A percentile compares a stretch with the other conserved stretches of the same genome.
phyloP scores from a whole-genome alignment of 2,888 invertebrate genomes.

The Julus scanicus region DNA sequence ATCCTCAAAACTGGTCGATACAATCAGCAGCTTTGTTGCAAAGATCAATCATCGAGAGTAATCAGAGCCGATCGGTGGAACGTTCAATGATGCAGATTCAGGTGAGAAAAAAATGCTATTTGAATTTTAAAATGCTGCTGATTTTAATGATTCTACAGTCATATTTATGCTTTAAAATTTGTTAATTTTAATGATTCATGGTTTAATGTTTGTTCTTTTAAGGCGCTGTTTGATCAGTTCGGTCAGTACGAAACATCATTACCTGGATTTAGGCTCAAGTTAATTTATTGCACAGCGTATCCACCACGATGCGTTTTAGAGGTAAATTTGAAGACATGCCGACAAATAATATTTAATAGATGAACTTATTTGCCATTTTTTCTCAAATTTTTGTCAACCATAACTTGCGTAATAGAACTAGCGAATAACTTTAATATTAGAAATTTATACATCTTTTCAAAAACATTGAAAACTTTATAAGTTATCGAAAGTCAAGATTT shows the following conservation, averaged over 20 bases:
- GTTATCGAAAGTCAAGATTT: too few species aligned
- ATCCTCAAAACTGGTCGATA: constrained; percentile 80
- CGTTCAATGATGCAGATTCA: constrained; percentile 88
- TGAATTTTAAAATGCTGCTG: neutral
- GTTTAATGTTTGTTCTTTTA: constrained; percentile 57
- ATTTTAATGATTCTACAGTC: neutral
- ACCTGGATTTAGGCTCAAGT: constrained; percentile 67
- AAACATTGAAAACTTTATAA: too few species aligned
- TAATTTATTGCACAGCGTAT: constrained; percentile 78
- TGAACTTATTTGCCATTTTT: too few species aligned
- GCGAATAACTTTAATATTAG: too few species aligned
- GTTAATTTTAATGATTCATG: neutral
- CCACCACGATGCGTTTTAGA: constrained; percentile 82
- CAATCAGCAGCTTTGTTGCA: constrained; percentile 79
- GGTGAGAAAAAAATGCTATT: constrained; percentile 66
- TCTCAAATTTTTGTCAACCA: too few species aligned
- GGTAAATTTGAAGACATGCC: constrained; percentile 60
- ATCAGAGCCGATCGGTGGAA: constrained; percentile 84
- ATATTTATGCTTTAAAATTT: neutral
- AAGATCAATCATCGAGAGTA: constrained; percentile 81
- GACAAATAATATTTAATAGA: too few species aligned
- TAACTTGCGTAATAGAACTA: too few species aligned
- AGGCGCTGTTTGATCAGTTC: constrained; percentile 73
- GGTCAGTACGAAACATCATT: constrained; percentile 67
- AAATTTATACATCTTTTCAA: too few species aligned